Evolutionary conservation across 2,113 vertebrate genomes (phyloP).

Genomic region (Sebastes fasciatus): DNA sequence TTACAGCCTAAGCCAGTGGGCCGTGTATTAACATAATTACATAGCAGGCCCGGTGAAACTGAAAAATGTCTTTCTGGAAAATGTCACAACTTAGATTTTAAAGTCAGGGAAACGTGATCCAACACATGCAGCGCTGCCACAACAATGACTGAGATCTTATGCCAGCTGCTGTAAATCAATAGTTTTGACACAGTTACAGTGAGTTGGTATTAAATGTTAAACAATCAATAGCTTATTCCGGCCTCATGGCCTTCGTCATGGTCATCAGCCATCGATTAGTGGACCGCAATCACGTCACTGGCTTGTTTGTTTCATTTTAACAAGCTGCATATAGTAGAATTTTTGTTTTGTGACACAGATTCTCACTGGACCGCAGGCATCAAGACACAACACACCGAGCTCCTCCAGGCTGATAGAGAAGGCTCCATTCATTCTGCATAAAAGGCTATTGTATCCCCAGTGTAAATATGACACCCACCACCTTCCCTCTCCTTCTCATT

Average conservation of each 20-base stretch:
- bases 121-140: not conserved
- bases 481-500: conserved; percentile 29
- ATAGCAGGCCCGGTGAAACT: conserved; percentile 44
- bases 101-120: conserved; percentile 9
- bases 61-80: conserved; percentile 22
- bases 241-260: not conserved
- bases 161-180: conserved; percentile 41
- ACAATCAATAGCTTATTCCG: conserved; percentile 50
- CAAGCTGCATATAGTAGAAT: not conserved
- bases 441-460: conserved; percentile 45
- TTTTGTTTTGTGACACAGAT: conserved; percentile 1
- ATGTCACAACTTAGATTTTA: conserved; percentile 34
- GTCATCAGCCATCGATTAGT: not conserved
- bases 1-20: conserved; percentile 66
- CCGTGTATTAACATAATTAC: conserved; percentile 65
- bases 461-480: conserved; percentile 57
- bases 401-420: conserved; percentile 6
- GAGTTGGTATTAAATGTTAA: conserved; percentile 11
- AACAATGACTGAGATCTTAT: conserved; percentile 6
- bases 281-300: not conserved
- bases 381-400: not conserved
- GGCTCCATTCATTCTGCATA: conserved; percentile 39
- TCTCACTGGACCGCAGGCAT: not conserved
- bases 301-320: not conserved
- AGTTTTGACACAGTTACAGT: conserved; percentile 10